A percentile compares a stretch with the other conserved stretches of the same genome.
Conservation (phyloP, 2,888 invertebrate species). For the Diachrysia chrysitis region DNA sequence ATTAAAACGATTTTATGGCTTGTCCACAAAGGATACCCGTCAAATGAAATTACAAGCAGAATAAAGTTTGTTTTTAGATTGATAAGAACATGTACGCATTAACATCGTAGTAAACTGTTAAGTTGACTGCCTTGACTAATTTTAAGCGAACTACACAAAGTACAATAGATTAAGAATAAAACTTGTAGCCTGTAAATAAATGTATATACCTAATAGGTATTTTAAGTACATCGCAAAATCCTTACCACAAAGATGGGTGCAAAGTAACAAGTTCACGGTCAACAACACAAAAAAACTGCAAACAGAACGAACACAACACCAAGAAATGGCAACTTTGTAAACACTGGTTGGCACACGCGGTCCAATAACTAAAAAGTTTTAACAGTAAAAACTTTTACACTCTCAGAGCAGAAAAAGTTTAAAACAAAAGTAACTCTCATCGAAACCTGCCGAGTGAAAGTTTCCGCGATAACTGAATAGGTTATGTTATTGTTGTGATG, state of each 20-base stretch:
- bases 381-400: constrained; percentile 18
- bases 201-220: too few relatives aligned
- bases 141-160: neutral
- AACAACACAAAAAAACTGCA: constrained; percentile 68
- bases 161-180: neutral
- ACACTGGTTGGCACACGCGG: constrained; percentile 72
- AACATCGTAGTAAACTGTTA: neutral
- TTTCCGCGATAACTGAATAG: constrained; percentile 73
- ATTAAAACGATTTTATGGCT: neutral
- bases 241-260: constrained; percentile 72
- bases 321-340: constrained; percentile 79
- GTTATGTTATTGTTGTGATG: constrained; percentile 81
- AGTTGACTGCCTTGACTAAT: neutral
- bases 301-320: constrained; percentile 72
- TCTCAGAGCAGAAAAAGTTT: constrained; percentile 20
- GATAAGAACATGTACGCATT: neutral
- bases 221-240: constrained; percentile 1
- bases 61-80: neutral
- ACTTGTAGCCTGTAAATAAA: neutral
- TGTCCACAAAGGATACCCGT: neutral
- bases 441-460: constrained; percentile 69
- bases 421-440: constrained; percentile 40
- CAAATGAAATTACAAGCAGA: neutral
- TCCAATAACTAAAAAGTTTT: constrained; percentile 32
- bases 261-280: constrained; percentile 81